Conservation (phyloP, 2,113 vertebrate genomes). For the Austrofundulus limnaeus region DNA sequence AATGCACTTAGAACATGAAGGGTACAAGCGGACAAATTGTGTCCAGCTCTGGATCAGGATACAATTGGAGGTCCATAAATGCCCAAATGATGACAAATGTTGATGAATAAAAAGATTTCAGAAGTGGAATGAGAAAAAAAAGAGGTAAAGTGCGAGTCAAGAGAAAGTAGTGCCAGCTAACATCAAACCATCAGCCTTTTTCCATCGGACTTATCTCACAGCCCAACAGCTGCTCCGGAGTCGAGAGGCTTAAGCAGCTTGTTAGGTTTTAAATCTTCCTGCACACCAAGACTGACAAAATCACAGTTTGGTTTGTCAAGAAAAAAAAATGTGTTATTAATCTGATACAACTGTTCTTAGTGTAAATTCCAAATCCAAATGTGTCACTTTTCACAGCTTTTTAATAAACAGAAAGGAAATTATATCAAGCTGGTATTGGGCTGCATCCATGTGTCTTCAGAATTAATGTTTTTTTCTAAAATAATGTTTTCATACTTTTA, state of each 20-base stretch:
- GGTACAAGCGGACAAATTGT: background rate
- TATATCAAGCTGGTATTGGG: background rate
- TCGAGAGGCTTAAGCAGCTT: slow-evolving; percentile 50
- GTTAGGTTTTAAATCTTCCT: slow-evolving; percentile 54
- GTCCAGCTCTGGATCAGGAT: too few relatives aligned
- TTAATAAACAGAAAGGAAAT: background rate
- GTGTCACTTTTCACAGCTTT: slow-evolving; percentile 11
- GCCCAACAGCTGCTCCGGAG: slow-evolving; percentile 57
- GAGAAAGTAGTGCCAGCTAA: background rate
- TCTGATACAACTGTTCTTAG: slow-evolving; percentile 32
- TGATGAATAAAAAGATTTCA: slow-evolving; percentile 8
- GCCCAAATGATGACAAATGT: slow-evolving; percentile 12
- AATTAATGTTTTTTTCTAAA: background rate
- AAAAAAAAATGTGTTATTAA: slow-evolving; percentile 40
- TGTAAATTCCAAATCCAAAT: slow-evolving; percentile 31
- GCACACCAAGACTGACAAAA: slow-evolving; percentile 42
- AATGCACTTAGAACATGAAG: background rate
- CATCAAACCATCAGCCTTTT: slow-evolving; percentile 41
- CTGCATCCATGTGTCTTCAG: background rate
- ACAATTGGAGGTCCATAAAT: background rate
- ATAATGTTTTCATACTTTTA: too few relatives aligned
- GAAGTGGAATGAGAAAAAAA: background rate
- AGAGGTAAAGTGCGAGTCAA: background rate
- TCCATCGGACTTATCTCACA: slow-evolving; percentile 41
- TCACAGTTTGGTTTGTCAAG: slow-evolving; percentile 44